Evolutionary conservation across 1,140 invertebrate genomes (phyloP), one percentile per base, ranked within the genome.

Genomic region (Chironomus striatipennis): DNA sequence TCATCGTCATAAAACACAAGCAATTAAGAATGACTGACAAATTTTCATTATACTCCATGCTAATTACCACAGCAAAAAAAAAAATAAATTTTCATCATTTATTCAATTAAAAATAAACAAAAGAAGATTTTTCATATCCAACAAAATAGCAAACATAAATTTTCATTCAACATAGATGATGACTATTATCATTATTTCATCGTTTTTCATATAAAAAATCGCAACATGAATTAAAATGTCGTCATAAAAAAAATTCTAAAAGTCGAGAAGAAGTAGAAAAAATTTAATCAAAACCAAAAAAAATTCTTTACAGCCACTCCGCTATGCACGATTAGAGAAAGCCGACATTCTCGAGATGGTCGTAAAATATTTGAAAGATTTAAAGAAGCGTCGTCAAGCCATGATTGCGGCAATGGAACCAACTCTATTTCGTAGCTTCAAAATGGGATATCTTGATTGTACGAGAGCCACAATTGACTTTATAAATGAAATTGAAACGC

Each of bases 311-410:
- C 20, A 70, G 65, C 65, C 65, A 70, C 20, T 70, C 17, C 65
- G 65, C 18, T 70, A 70, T 70, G 65, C 65, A 10, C 17, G 65
- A 70, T 21, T 70, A 20, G 65, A 70, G 17, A 70, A 70, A 18
- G 65, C 65, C 20, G 65, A 70, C 18, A 70, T 70, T 70, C 65
- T 70, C 18, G 65, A 70, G 18, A 70, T 70, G 65, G 65, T 70
- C 0, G 65, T 70, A 7, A 70, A 70, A 12, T 21, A 70, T 70
- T 70, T 70, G 18, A 70, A 70, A 10, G 65, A 70, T 70, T 20
- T 70, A 20, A 70, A 70, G 18, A 70, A 70, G 20, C 17, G 65
- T 18, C 65, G 65, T 20, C 65, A 70, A 21, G 65, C 65, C 1
- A 70, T 70, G 65, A 70, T 70, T 20, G 20, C 65, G 2, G 65